Percentiles rank a stretch among this genome's conserved stretches.
Conservation (phyloP, 2,113 vertebrate species). For the Parotia lawesii region DNA sequence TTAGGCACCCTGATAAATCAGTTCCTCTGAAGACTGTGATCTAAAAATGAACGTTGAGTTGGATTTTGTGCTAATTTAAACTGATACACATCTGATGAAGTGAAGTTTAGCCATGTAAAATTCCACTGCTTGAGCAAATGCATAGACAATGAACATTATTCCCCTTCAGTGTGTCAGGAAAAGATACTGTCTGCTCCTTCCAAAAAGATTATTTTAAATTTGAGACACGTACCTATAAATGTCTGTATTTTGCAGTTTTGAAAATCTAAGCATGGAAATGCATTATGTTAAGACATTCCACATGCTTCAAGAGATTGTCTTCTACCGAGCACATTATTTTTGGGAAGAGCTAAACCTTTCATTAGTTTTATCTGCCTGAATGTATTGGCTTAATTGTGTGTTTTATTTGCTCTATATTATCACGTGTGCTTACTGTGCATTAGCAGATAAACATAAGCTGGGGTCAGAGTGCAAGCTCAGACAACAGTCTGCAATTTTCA, state of each 20-base stretch:
- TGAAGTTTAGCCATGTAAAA: constrained; percentile 17
- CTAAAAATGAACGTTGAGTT: constrained; percentile 16
- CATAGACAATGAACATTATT: constrained; percentile 33
- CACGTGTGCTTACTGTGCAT: neutral
- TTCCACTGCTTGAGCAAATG: constrained; percentile 19
- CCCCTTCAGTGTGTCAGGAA: constrained; percentile 26
- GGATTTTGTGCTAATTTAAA: constrained; percentile 44
- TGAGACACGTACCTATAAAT: constrained; percentile 29
- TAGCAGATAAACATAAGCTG: neutral
- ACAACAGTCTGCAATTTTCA: neutral
- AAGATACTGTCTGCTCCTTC: neutral
- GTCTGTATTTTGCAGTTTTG: constrained; percentile 11
- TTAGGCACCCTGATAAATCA: constrained; percentile 34
- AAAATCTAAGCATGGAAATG: neutral
- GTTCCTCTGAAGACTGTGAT: constrained; percentile 13
- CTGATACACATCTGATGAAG: neutral
- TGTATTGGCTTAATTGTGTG: neutral
- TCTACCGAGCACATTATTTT: neutral
- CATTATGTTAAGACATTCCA: neutral
- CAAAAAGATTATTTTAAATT: neutral
- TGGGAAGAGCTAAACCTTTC: neutral
- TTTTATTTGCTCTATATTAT: neutral
- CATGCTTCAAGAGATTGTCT: neutral
- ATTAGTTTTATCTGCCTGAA: neutral
- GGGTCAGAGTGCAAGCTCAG: neutral